phyloP scores from a whole-genome alignment of 2,113 vertebrate species.

The Trachemys scripta region DNA sequence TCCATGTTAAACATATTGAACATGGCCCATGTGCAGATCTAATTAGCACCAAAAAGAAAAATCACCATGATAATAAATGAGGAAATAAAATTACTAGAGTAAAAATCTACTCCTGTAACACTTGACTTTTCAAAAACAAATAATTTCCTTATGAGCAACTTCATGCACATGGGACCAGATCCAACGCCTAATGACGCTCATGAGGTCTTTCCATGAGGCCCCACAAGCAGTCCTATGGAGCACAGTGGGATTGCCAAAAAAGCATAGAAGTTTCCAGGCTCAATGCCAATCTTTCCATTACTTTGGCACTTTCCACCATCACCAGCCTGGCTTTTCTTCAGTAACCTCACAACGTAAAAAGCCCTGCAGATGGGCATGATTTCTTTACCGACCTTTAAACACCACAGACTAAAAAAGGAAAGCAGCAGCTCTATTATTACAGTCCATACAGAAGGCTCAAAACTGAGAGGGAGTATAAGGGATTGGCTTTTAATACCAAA shows the following conservation, averaged over 20 bases:
- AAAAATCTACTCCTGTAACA: background rate
- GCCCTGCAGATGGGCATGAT: fast-evolving
- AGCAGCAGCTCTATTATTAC: constrained; percentile 3
- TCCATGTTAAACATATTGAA: fast-evolving
- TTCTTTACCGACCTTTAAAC: background rate
- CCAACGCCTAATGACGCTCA: background rate
- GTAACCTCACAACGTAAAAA: constrained; percentile 10
- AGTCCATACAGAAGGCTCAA: background rate
- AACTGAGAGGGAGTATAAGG: background rate
- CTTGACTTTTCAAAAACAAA: background rate
- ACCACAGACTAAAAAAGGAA: background rate
- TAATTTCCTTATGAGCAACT: background rate
- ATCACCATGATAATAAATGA: background rate
- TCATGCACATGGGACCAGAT: background rate
- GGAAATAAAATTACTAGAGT: background rate
- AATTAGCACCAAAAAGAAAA: constrained; percentile 18
- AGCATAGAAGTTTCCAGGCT: background rate
- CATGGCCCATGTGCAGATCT: background rate
- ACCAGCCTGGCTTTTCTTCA: constrained; percentile 11
- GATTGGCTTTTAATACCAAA: constrained; percentile 37
- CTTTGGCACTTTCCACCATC: constrained; percentile 3
- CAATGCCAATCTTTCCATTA: background rate
- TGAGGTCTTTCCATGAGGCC: background rate
- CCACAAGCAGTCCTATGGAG: background rate
- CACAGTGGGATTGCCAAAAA: background rate